Percentiles rank a stretch among this genome's conserved stretches.
These are phyloP conservation scores for Vulpes ferrilata DNA, from an alignment of 2,113 vertebrate species.

Conservation along the genomic window DNA sequence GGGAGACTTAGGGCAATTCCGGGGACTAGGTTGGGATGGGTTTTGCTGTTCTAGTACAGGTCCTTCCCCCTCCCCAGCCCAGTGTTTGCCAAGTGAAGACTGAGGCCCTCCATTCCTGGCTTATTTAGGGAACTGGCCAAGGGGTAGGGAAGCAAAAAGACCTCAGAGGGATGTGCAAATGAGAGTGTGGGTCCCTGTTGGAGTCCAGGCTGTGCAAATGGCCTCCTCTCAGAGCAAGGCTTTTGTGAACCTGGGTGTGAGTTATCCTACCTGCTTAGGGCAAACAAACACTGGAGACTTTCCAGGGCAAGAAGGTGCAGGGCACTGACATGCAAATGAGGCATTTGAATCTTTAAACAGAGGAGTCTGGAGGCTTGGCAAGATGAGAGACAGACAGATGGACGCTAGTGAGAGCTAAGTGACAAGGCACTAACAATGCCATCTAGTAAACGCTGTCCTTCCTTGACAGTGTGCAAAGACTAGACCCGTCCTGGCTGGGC, in stretches of 20 bases:
- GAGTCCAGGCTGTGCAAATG: too few relatives aligned
- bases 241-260: neutral
- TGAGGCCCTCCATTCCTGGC: neutral
- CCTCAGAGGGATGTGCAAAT: slow-evolving; percentile 43
- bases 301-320: neutral
- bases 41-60: neutral
- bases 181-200: neutral
- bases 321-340: slow-evolving; percentile 6
- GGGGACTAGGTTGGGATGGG: neutral
- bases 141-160: slow-evolving; percentile 2
- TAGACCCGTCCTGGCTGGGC: neutral
- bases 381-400: neutral
- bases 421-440: neutral
- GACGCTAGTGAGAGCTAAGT: neutral
- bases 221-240: too few relatives aligned
- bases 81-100: slow-evolving; percentile 18
- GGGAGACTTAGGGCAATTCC: neutral
- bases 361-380: neutral
- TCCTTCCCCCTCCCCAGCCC: neutral
- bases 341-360: slow-evolving; percentile 46
- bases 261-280: neutral
- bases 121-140: neutral
- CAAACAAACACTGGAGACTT: slow-evolving; percentile 64
- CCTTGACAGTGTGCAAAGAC: neutral
- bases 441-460: neutral